These are phyloP conservation scores for Hippocampus zosterae DNA, from an alignment of 2,113 vertebrate species.

Conservation along the genomic window DNA sequence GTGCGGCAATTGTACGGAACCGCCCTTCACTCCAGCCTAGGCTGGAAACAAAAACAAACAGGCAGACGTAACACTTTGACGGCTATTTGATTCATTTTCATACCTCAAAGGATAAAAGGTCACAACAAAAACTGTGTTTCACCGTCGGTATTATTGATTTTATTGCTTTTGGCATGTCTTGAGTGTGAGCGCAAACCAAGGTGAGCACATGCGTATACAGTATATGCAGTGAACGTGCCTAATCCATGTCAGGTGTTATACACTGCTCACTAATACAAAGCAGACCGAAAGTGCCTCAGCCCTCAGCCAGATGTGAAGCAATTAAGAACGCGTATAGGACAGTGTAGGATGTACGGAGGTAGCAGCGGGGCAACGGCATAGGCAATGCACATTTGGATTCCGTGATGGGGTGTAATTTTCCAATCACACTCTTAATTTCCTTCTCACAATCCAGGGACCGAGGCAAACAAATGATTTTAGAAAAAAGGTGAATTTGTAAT, in stretches of 20 bases:
- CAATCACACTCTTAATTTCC: conserved; percentile 7
- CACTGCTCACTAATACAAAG: conserved; percentile 25
- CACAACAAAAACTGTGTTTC: background rate
- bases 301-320: conserved; percentile 43
- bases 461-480: conserved; percentile 12
- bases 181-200: background rate
- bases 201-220: background rate
- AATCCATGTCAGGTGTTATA: background rate
- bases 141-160: background rate
- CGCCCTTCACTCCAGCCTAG: too few species aligned
- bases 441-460: conserved; percentile 12
- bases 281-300: conserved; percentile 11
- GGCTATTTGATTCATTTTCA: background rate
- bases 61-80: background rate
- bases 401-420: conserved; percentile 5
- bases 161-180: background rate
- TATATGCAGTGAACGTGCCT: background rate
- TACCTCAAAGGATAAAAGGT: background rate
- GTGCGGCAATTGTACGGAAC: too few species aligned
- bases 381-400: conserved; percentile 6
- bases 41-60: too few species aligned
- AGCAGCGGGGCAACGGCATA: conserved; percentile 8
- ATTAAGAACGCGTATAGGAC: conserved; percentile 2
- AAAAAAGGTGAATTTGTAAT: conserved; percentile 21
- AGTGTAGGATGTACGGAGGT: conserved; percentile 4